Base-by-base conservation (phyloP, 2,888 invertebrate genomes). In the Melolontha melolontha region DNA sequence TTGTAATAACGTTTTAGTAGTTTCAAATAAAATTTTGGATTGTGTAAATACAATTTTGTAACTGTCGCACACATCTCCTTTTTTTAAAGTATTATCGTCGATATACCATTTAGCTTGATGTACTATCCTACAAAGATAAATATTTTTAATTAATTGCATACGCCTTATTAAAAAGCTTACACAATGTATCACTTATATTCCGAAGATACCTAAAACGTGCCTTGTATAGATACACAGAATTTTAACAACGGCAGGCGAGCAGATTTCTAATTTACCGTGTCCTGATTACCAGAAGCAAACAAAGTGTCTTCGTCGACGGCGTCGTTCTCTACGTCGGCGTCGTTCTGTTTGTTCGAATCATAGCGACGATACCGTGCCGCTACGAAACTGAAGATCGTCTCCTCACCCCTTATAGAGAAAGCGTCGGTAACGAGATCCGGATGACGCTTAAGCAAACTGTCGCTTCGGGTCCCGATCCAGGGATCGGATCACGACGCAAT, bases 381-480 rank as follows among this genome's bases (percentile, higher is more conserved):
- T 34, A 12, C 55, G 40, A 10, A 39, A 14, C 39, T 17, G 55
- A 16, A 10, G 22, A 50, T 22, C 8, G 5, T n/a, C 16, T 27
- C 2, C 7, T n/a, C 27, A n/a, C 2, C 22, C 22, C n/a, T n/a
- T 22, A 7, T 4, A 16, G 11, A 50, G 22, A 22, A 22, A 27
- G 27, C 50, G 50, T 12, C 27, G 44, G 51, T 64, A 64, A 64
- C 64, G 51, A 64, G 64, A 64, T 50, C 51, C 64, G 51, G 41
- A 64, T 40, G 64, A 64, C 42, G 52, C 39, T 16, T 57, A 51
- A 22, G 64, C 41, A 64, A 64, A 64, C 64, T 52, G 34, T 63
- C 50, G 12, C 40, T 11, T 22, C 8, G 49, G 50, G 50, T 39
- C 5, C n/a, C 17, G 55, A 41, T 16, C 10, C 40, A 12, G 39